These are phyloP conservation scores for Stomatorhinus walkeri DNA, from an alignment of 2,797 vertebrate genomes.

Conservation along the genomic window DNA sequence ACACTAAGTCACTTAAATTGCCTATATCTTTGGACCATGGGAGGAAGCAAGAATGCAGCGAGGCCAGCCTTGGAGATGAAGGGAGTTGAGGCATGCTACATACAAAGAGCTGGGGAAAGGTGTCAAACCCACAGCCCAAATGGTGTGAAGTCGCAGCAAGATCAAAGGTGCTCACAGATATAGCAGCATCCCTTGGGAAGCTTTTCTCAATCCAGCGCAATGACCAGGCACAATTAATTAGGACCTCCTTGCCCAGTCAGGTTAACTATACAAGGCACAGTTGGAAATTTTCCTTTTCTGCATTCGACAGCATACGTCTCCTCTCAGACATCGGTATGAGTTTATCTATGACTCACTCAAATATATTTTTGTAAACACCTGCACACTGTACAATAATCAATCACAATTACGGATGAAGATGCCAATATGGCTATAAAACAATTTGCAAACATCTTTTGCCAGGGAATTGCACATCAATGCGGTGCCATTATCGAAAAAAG, in stretches of 20 bases:
- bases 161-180: neutral
- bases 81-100: no score
- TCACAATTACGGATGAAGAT: neutral
- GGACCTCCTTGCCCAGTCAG: neutral
- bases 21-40: neutral
- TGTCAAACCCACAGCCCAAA: neutral
- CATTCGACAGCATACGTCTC: neutral
- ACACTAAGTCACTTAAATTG: neutral
- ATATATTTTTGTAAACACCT: neutral
- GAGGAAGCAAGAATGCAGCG: neutral
- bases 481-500: neutral
- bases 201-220: neutral
- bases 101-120: neutral
- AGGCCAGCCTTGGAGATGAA: neutral
- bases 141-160: neutral
- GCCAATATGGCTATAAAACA: neutral
- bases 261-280: neutral
- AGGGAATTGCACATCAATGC: neutral
- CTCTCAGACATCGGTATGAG: neutral
- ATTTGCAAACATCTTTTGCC: neutral
- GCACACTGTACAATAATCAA: neutral
- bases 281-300: neutral
- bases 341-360: neutral
- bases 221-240: neutral
- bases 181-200: neutral